A percentile compares a stretch with the other conserved stretches of the same genome.
phyloP scores from a whole-genome alignment of 2,888 invertebrate species.

The Limenitis arthemis region DNA sequence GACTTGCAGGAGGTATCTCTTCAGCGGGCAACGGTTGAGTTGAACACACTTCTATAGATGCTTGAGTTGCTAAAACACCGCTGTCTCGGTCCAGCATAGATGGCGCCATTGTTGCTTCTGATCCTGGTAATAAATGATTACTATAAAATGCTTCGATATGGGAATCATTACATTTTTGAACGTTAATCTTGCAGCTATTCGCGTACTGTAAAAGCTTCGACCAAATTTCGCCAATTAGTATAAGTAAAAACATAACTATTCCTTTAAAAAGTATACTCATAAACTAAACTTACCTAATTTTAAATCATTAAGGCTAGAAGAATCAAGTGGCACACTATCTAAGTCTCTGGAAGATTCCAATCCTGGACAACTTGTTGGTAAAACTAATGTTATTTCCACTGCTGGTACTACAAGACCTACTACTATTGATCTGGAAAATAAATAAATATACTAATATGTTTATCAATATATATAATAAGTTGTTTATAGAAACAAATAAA shows the following conservation, averaged over 20 bases:
- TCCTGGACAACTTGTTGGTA: constrained; percentile 87
- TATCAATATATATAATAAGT: too few relatives aligned
- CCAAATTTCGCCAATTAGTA: too few relatives aligned
- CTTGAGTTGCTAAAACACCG: constrained; percentile 40
- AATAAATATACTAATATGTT: neutral
- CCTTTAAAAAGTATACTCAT: neutral
- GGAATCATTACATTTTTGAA: too few relatives aligned
- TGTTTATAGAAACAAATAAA: too few relatives aligned
- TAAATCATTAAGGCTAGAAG: constrained; percentile 87
- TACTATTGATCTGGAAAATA: constrained; percentile 67
- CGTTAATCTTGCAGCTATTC: too few relatives aligned
- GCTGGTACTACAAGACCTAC: constrained; percentile 88
- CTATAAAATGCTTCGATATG: too few relatives aligned
- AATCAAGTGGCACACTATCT: constrained; percentile 89
- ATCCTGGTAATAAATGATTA: constrained; percentile 33
- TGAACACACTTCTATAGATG: constrained; percentile 46
- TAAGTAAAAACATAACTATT: neutral
- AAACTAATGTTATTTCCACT: constrained; percentile 89
- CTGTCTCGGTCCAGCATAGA: constrained; percentile 54
- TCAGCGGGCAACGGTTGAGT: constrained; percentile 43
- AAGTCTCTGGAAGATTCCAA: constrained; percentile 90
- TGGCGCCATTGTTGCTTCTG: constrained; percentile 63
- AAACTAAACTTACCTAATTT: constrained; percentile 69
- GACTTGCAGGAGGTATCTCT: constrained; percentile 47
- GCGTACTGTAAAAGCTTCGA: too few relatives aligned